Evolutionary conservation across 2,888 invertebrate species (phyloP), one percentile per base, ranked within the genome.

Genomic region (Cataglyphis altisquamis): DNA sequence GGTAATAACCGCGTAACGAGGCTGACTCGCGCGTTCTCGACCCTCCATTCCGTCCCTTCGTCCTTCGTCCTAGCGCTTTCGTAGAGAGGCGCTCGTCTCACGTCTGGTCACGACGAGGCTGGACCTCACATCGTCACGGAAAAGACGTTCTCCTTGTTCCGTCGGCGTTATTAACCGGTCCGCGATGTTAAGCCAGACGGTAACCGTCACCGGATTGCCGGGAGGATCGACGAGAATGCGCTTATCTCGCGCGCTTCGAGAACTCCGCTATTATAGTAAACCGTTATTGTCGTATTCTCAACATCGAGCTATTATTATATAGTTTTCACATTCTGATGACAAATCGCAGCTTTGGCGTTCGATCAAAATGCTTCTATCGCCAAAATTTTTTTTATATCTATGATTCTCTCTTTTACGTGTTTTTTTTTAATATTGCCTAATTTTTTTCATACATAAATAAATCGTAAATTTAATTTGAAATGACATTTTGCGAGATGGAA

Each of bases 1-100:
- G 90, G 88, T 91, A 93, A 93, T 91, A 91, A 92, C 91, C 91
- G 90, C 89, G 91, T 93, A 93, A 93, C 92, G 91, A 93, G 93
- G 87, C 84, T 86, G 75, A 87, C 89, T 92, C 91, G 88, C 88
- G 88, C 88, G 90, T 88, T 89, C 87, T 85, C 86, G 78, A 83
- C 85, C 86, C 87, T 89, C 86, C 85, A 83, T 74, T 83, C 64
- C 85, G 84, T 84, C 85, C 70, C 67, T 55, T 41, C 77, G 64
- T 87, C 82, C 84, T 84, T 88, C 86, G 78, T 87, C 86, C 80
- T 81, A 72, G 73, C 85, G 82, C 86, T 85, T 83, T 84, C 88
- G 83, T 60, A 86, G 83, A 45, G 78, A 83, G 84, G 84, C 78
- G 82, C 84, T 83, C 83, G 63, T 29, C 64, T 86, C 82, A 45